A percentile compares a stretch with the other conserved stretches of the same genome.
These are phyloP conservation scores for Myathropa florea DNA, from an alignment of 2,888 invertebrate genomes.

Conservation along the genomic window DNA sequence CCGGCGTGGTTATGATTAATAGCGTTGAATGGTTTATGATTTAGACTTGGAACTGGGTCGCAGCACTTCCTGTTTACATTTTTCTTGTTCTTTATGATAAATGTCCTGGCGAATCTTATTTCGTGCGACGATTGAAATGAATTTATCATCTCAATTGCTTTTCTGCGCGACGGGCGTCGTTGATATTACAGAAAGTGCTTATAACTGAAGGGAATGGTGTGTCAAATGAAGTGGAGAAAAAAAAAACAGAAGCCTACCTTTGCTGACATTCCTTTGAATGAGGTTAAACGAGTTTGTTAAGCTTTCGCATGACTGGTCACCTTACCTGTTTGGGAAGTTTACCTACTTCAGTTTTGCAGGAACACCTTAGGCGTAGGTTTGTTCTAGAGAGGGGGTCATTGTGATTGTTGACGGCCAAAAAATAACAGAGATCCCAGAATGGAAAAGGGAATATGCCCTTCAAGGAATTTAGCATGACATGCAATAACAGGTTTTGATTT, in stretches of 20 bases:
- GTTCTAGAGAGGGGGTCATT: too few relatives aligned
- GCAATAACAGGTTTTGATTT: too few relatives aligned
- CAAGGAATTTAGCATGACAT: too few relatives aligned
- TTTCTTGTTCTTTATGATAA: conserved; percentile 34
- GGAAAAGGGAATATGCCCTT: too few relatives aligned
- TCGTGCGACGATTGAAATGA: conserved; percentile 40
- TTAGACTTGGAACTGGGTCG: conserved; percentile 46
- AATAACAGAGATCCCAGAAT: too few relatives aligned
- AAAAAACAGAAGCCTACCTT: neutral
- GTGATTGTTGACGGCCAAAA: too few relatives aligned
- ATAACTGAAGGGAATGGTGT: neutral
- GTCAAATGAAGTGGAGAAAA: neutral
- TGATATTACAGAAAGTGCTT: neutral
- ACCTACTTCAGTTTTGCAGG: too few relatives aligned
- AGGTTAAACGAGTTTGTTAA: neutral
- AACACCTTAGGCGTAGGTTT: too few relatives aligned
- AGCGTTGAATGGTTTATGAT: conserved; percentile 3
- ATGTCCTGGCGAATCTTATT: conserved; percentile 48
- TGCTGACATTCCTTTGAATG: neutral
- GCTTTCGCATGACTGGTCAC: too few relatives aligned
- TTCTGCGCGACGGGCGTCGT: neutral
- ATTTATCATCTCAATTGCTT: conserved; percentile 37
- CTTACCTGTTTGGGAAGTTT: too few relatives aligned
- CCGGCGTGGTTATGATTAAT: conserved; percentile 50
- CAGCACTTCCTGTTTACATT: conserved; percentile 7